Base-by-base conservation (phyloP, 2,113 vertebrate genomes). In the Platycercus adscitus region DNA sequence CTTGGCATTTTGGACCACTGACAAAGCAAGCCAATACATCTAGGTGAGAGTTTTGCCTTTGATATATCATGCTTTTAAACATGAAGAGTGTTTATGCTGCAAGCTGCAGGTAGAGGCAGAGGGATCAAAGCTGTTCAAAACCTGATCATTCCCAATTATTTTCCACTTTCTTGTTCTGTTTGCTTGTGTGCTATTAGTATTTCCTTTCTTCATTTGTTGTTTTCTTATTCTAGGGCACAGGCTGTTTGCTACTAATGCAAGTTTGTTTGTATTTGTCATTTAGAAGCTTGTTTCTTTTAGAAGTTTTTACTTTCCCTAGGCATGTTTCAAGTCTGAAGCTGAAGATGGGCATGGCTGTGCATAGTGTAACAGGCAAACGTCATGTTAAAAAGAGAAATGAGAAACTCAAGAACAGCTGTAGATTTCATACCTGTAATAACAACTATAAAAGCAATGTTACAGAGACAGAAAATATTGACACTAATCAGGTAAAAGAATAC, bases 61-160 rank as follows among this genome's bases (percentile, higher is more conserved):
- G 86, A 94, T 89, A 84, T 10, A 55, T 66, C 69, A 69, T 65
- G 33, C 78, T 92, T 92, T 81, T 72, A 92, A 95, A 92, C 46
- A 91, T 37, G 47, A 89, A 81, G 66, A 69, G 52, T 89, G 47
- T 75, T 96, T 81, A 71, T 71, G 11, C 71, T 92, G 47, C 64
- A 95, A 84, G 58, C 65, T 93, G 29, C 72, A 94, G 77, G 88
- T 39, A 52, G 72, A 94, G 86, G 75, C 64, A 91, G 55, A 55
- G 4, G 16, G 76, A 95, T 95, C 92, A 95, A 95, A 92, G 86
- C 77, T 89, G 18, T 89, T 93, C 44, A 94, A 64, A 89, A 84
- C 2, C 21, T 41, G 39, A 81, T 91, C 49, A 53, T 85, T 85
- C 86, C 24, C 28, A 84, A 17, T 16, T 69, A 47, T 71, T 93